phyloP scores from a whole-genome alignment of 2,797 vertebrate genomes.

The Mycteria americana region DNA sequence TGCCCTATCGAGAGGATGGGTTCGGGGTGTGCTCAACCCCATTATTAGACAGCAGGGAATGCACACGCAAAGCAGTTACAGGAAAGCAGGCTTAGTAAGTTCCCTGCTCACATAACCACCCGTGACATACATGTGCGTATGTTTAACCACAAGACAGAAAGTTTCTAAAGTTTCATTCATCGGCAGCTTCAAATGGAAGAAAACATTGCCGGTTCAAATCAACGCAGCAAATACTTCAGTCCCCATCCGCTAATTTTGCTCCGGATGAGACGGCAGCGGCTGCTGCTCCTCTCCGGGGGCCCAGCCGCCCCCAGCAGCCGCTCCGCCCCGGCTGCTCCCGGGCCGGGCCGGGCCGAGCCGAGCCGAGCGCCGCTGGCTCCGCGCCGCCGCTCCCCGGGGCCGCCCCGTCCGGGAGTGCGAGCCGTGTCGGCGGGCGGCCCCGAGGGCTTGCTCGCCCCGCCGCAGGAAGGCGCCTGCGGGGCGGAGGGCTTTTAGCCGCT shows the following conservation, averaged over 20 bases:
- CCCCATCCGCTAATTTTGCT: neutral
- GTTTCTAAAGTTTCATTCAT: neutral
- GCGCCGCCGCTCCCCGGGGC: neutral
- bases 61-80: neutral
- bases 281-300: neutral
- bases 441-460: neutral
- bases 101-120: neutral
- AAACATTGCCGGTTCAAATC: neutral
- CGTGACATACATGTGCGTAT: accelerated
- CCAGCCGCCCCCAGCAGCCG: neutral
- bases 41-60: neutral
- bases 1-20: neutral
- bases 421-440: neutral
- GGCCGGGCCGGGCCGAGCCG: neutral
- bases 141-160: neutral
- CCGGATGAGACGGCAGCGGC: neutral
- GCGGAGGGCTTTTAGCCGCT: neutral
- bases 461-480: neutral
- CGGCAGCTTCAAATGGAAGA: neutral
- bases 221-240: neutral
- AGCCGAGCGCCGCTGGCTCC: neutral
- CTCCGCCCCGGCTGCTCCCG: neutral
- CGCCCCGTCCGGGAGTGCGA: neutral
- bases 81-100: neutral
- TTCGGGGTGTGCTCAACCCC: neutral